phyloP scores from a whole-genome alignment of 2,797 vertebrate species.

The Otolemur crassicaudatus region DNA sequence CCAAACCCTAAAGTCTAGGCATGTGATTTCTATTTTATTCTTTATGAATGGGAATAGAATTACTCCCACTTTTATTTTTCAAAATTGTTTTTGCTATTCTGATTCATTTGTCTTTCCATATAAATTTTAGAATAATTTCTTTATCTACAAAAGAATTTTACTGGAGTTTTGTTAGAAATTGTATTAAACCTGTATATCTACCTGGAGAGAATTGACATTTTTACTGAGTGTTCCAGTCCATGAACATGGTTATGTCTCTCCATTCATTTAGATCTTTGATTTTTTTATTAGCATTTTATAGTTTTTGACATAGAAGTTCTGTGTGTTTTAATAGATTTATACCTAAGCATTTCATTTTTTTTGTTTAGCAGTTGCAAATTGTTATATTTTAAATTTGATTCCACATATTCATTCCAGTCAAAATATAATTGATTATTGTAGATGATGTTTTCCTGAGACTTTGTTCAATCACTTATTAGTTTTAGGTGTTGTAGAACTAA shows the following conservation, averaged over 20 bases:
- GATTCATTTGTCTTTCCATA: neutral
- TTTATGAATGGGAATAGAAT: neutral
- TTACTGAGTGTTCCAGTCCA: neutral
- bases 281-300: neutral
- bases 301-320: neutral
- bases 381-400: neutral
- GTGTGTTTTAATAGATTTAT: neutral
- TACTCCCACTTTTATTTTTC: neutral
- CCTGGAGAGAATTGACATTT: neutral
- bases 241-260: neutral
- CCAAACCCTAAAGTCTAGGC: neutral
- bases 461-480: neutral
- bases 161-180: neutral
- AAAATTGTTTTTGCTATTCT: neutral
- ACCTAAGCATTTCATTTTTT: neutral
- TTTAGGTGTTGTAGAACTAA: neutral
- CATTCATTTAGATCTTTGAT: neutral
- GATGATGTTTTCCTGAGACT: neutral
- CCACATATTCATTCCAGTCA: neutral
- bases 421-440: neutral
- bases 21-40: neutral
- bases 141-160: neutral
- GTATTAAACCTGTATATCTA: neutral
- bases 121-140: neutral
- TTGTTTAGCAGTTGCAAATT: neutral